Conservation (phyloP, 2,888 invertebrate species). For the Heliconius aoede region DNA sequence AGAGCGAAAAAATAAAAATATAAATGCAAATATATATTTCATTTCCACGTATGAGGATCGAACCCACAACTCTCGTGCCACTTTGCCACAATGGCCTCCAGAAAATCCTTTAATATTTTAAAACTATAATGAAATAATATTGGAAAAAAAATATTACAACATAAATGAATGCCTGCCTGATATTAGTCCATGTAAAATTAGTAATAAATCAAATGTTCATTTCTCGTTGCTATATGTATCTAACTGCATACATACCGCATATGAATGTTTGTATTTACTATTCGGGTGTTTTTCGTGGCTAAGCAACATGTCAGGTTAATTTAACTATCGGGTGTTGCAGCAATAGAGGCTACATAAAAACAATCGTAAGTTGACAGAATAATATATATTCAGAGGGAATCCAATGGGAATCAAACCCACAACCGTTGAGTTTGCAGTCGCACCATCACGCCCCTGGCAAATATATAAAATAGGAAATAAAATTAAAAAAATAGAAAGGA, state of each 20-base stretch:
- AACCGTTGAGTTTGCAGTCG: too few relatives aligned
- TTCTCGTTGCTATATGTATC: neutral
- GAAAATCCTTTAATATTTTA: neutral
- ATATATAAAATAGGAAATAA: neutral
- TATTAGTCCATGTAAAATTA: neutral
- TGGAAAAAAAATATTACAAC: neutral
- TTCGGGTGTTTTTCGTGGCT: constrained; percentile 1
- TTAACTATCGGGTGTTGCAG: neutral
- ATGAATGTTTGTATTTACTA: constrained; percentile 9
- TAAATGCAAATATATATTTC: too few relatives aligned
- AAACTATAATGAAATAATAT: neutral
- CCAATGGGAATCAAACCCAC: too few relatives aligned
- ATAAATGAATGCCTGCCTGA: neutral
- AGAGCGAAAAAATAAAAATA: too few relatives aligned
- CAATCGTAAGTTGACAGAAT: neutral
- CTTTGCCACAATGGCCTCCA: too few relatives aligned
- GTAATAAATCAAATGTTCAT: neutral
- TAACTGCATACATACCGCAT: neutral
- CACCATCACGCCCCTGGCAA: too few relatives aligned
- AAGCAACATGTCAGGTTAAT: neutral
- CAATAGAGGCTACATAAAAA: neutral
- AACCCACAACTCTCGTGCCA: too few relatives aligned
- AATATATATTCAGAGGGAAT: too few relatives aligned
- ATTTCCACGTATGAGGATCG: too few relatives aligned
- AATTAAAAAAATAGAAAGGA: neutral